phyloP scores from a whole-genome alignment of 1,140 invertebrate species.

The Holotrichia oblita region DNA sequence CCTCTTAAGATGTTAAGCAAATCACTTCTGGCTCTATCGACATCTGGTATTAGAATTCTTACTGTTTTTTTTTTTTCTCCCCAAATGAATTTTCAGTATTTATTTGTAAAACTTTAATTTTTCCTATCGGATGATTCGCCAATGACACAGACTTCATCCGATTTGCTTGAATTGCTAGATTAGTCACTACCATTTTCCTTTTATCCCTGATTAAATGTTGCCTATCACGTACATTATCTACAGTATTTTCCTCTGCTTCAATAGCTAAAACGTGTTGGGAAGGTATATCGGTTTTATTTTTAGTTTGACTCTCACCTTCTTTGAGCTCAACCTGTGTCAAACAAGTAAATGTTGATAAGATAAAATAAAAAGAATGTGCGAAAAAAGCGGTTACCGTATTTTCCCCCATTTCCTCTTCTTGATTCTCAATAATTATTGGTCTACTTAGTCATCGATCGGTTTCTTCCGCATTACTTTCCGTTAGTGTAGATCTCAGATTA shows the following conservation, averaged over 20 bases:
- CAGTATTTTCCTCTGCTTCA: neutral
- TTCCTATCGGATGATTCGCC: slow-evolving; percentile 1
- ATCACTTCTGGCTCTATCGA: neutral
- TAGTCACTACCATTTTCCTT: slow-evolving; percentile 4
- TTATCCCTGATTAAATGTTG: no score
- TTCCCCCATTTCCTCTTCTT: neutral
- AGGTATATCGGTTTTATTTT: slow-evolving; percentile 20
- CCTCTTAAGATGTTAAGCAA: neutral
- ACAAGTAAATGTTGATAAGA: neutral
- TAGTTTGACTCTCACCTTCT: neutral
- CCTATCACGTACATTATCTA: neutral
- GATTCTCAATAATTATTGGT: neutral
- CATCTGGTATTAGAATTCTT: slow-evolving; percentile 34
- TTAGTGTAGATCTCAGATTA: slow-evolving; percentile 13
- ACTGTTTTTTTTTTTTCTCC: no score
- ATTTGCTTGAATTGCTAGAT: slow-evolving; percentile 23
- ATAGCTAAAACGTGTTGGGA: neutral
- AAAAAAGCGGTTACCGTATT: neutral
- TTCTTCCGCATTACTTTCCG: slow-evolving; percentile 22
- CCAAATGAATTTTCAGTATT: no score
- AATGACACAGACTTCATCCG: slow-evolving; percentile 26
- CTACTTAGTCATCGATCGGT: neutral
- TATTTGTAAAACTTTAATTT: no score
- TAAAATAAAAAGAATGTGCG: no score
- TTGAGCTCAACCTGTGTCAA: neutral